Evolutionary conservation across 2,888 invertebrate species (phyloP).

Genomic region (Drosophila antonietae): DNA sequence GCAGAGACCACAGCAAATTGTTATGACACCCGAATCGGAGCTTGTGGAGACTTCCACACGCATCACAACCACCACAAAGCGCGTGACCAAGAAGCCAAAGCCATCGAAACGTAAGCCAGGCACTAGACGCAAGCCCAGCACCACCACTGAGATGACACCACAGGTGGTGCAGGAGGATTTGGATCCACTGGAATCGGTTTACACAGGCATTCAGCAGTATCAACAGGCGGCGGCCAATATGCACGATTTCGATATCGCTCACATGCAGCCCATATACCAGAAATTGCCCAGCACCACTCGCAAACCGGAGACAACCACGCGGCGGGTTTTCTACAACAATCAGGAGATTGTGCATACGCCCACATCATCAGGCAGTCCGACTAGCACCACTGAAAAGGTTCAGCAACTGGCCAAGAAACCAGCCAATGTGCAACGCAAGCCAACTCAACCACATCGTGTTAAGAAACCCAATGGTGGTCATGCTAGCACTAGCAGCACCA

Average conservation of each 20-base stretch:
- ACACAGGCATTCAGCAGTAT: conserved; percentile 82
- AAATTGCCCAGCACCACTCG: conserved; percentile 63
- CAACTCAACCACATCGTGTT: conserved; percentile 66
- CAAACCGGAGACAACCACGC: conserved; percentile 73
- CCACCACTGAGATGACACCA: conserved; percentile 66
- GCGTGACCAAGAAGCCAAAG: conserved; percentile 74
- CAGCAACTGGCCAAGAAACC: conserved; percentile 69
- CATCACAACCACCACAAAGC: conserved; percentile 42
- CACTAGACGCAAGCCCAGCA: conserved; percentile 74
- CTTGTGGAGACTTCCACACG: conserved; percentile 81
- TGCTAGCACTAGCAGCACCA: conserved; percentile 38
- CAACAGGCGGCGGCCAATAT: conserved; percentile 76
- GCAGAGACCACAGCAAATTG: conserved; percentile 84
- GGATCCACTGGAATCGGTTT: conserved; percentile 80
- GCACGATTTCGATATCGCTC: conserved; percentile 75
- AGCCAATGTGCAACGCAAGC: conserved; percentile 58
- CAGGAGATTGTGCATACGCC: conserved; percentile 78
- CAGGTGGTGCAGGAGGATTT: conserved; percentile 79
- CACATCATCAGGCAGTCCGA: conserved; percentile 30
- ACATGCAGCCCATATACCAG: conserved; percentile 81
- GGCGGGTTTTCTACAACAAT: conserved; percentile 81
- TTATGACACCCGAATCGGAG: conserved; percentile 85
- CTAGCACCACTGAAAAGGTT: conserved; percentile 47
- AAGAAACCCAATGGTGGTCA: conserved; percentile 69
- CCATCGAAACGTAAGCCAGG: conserved; percentile 80